These are phyloP conservation scores for Labeo rohita DNA, from an alignment of 2,113 vertebrate species.

Conservation along the genomic window DNA sequence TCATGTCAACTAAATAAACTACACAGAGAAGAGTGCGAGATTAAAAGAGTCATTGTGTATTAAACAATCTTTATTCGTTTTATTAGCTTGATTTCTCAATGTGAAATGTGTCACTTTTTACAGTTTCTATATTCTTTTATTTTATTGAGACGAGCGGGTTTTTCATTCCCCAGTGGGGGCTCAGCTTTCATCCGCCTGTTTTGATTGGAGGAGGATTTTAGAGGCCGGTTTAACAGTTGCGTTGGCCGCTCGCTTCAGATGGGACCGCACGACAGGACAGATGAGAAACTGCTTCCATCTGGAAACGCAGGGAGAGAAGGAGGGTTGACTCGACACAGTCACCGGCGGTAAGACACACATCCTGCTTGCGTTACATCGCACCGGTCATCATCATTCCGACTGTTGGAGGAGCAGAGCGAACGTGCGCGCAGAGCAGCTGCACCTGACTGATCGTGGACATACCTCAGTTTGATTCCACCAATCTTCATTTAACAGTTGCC, in stretches of 20 bases:
- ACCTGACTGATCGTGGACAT: conserved; percentile 56
- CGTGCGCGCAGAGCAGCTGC: conserved; percentile 44
- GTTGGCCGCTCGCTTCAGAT: conserved; percentile 51
- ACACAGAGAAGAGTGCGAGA: background rate
- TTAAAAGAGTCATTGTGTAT: background rate
- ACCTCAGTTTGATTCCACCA: conserved; percentile 58
- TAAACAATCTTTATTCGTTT: background rate
- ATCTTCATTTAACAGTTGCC: conserved; percentile 18
- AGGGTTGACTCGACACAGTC: conserved; percentile 54
- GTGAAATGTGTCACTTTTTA: conserved; percentile 37
- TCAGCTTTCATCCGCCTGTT: conserved; percentile 56
- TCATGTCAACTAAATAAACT: background rate
- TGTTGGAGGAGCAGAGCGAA: conserved; percentile 47
- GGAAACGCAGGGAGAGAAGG: conserved; percentile 50
- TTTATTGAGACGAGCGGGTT: conserved; percentile 16
- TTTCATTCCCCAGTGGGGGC: conserved; percentile 49
- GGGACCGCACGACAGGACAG: conserved; percentile 61
- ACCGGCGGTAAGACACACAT: conserved; percentile 46
- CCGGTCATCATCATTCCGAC: conserved; percentile 48
- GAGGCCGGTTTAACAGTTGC: conserved; percentile 59
- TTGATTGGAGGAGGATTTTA: conserved; percentile 60
- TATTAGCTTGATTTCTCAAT: background rate
- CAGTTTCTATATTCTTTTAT: background rate
- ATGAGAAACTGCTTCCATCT: conserved; percentile 64
- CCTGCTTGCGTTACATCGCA: conserved; percentile 55